Evolutionary conservation across 1,140 invertebrate species (phyloP).

Genomic region (Lasioglossum baleicum): DNA sequence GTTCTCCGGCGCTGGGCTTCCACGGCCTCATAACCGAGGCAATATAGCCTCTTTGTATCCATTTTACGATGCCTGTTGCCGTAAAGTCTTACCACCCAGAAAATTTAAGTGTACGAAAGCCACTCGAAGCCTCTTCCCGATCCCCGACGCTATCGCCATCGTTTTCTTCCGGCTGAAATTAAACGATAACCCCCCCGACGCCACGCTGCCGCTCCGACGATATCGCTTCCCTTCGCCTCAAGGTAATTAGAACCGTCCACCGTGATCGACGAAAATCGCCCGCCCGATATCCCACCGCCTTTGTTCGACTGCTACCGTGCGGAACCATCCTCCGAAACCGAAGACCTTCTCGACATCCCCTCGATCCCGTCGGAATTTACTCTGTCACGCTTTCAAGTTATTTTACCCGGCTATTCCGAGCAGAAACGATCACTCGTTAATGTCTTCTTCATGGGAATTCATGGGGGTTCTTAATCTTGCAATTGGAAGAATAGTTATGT

Average conservation of each 20-base stretch:
- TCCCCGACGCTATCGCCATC: constrained; percentile 3
- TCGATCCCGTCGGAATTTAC: no score
- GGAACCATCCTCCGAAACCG: no score
- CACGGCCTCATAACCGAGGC: constrained; percentile 61
- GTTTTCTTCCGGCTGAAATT: constrained; percentile 28
- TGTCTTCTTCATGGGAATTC: no score
- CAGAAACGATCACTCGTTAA: no score
- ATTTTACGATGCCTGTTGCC: constrained; percentile 72
- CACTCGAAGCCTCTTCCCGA: constrained; percentile 35
- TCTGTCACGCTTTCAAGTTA: no score
- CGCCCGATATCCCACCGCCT: not conserved
- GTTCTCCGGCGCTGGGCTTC: constrained; percentile 65
- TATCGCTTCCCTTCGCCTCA: not conserved
- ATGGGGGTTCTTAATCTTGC: no score
- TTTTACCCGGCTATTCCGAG: no score
- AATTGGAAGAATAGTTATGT: no score
- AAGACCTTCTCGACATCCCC: no score
- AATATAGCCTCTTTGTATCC: constrained; percentile 78
- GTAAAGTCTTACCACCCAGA: constrained; percentile 70
- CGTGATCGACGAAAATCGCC: constrained; percentile 2
- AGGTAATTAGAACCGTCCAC: not conserved
- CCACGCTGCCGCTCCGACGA: not conserved
- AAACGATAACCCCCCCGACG: constrained; percentile 20
- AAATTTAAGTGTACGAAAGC: constrained; percentile 49
- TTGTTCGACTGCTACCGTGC: no score